Base-by-base conservation (phyloP, 2,113 vertebrate species). In the Urocitellus parryii region DNA sequence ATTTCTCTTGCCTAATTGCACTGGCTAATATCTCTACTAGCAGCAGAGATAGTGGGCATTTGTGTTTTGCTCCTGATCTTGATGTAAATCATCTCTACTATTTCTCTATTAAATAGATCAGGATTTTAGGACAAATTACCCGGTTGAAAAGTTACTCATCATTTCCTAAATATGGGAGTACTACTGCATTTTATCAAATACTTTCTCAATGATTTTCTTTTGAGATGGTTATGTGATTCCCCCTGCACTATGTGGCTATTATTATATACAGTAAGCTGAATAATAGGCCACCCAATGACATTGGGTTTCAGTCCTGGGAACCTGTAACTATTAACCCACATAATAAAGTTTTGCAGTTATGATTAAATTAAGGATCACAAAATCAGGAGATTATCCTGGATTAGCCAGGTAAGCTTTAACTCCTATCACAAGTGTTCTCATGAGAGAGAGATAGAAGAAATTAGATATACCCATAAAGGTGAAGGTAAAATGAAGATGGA, bases 1-100 rank as follows among this genome's bases (percentile, higher is more conserved):
- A 85, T 95, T 95, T 90, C 25, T 89, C 85, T 61, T 92, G 14
- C 89, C 32, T 88, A 90, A 72, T 78, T 94, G 48, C 58, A 90
- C n/a, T 94, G 81, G 89, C 24, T 74, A 63, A 68, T 87, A 83
- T 39, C n/a, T 42, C 32, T 87, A 79, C 34, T 45, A 83, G 16
- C 63, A 83, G 32, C 25, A 68, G 61, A 83, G n/a, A 68, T 2
- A 27, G 22, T 51, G 20, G 29, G 5, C 1, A 73, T 45, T 82
- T 86, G 17, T 87, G n/a, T 79, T 12, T 92, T 92, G 12, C 58
- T 94, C 10, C 16, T 78, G 37, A 92, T 86, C 11, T 51, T 78
- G 72, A n/a, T 67, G n/a, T 42, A 94, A 95, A 85, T n/a, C 4
- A 4, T 10, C 53, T 56, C 12, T 39, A 8, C 16, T 45, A 8